Evolutionary conservation across 2,113 vertebrate species (phyloP).

Genomic region (Myrmecophaga tridactyla): DNA sequence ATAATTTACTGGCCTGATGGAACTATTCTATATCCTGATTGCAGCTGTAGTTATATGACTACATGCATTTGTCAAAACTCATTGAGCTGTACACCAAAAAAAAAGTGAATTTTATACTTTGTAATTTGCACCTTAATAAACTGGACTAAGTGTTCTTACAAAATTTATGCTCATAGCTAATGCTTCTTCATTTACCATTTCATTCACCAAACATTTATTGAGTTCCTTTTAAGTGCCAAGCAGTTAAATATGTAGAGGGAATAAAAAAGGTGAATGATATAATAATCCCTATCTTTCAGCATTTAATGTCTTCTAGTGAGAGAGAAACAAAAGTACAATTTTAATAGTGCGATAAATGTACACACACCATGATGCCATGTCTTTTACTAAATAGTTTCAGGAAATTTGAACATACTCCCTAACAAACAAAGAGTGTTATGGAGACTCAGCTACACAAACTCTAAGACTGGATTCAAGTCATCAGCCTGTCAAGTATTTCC

Average conservation of each 20-base stretch:
- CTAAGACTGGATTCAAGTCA: not conserved
- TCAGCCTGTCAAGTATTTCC: slow-evolving; percentile 16
- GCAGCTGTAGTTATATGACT: not conserved
- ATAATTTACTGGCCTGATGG: not conserved
- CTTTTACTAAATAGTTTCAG: slow-evolving; percentile 25
- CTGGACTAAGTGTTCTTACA: not conserved
- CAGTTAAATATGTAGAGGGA: not conserved
- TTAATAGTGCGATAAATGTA: not conserved
- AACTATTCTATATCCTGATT: not conserved
- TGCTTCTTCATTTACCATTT: not conserved
- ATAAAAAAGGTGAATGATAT: not conserved
- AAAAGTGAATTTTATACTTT: not conserved
- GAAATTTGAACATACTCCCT: not conserved
- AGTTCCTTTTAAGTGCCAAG: not conserved
- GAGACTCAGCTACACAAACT: not conserved
- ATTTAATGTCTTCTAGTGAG: not conserved
- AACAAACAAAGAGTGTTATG: not conserved
- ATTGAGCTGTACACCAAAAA: not conserved
- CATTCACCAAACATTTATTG: not conserved
- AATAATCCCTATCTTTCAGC: not conserved
- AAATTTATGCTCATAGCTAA: not conserved
- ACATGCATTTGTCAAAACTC: not conserved
- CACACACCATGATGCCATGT: not conserved
- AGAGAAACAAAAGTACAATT: not conserved
- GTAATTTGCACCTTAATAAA: not conserved